Base-by-base conservation (phyloP, 2,113 vertebrate species). In the Pyxicephalus adspersus region DNA sequence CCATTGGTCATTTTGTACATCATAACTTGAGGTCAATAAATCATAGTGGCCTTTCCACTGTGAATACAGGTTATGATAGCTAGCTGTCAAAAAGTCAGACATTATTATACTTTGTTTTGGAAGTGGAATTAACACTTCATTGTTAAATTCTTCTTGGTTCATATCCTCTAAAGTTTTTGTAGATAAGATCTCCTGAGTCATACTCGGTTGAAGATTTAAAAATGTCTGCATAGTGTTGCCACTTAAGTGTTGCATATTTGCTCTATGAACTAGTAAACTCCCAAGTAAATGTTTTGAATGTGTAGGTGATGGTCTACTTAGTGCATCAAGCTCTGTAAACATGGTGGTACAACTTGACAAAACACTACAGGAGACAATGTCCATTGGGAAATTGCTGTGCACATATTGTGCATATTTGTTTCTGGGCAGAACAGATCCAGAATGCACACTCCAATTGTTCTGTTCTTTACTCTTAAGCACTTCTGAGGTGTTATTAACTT, bases 1-100 rank as follows among this genome's bases (percentile, higher is more conserved):
- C 57, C 83, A 66, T 61, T 79, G 18, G 68, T 73, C 52, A 20
- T 83, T 79, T 79, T 25, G 8, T 50, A 81, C 80, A 86, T 85
- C 84, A 63, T 87, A 84, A 76, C 13, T 76, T 79, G 5, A 2
- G 77, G n/a, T 83, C 83, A 87, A 83, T 64, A 85, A 86, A 63
- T 85, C 76, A 3, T 38, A 83, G 4, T 75, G 29, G 5, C 54
- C 50, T 20, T 50, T 18, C 17, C 3, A 13, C 1, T 28, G 50
- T 45, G 71, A 66, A 65, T 28, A 9, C 20, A 58, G 23, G 16
- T 66, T 15, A 66, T 57, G 61, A 29, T 8, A 45, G 18, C 22
- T 66, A 66, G 1, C 0, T 83, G 18, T 83, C 83, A 88, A 84
- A 79, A 86, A 87, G 26, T 83, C 77, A 7, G 57, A 83, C 83